These are phyloP conservation scores for Raillietiella orientalis DNA, from an alignment of 2,888 invertebrate genomes.

Conservation along the genomic window DNA sequence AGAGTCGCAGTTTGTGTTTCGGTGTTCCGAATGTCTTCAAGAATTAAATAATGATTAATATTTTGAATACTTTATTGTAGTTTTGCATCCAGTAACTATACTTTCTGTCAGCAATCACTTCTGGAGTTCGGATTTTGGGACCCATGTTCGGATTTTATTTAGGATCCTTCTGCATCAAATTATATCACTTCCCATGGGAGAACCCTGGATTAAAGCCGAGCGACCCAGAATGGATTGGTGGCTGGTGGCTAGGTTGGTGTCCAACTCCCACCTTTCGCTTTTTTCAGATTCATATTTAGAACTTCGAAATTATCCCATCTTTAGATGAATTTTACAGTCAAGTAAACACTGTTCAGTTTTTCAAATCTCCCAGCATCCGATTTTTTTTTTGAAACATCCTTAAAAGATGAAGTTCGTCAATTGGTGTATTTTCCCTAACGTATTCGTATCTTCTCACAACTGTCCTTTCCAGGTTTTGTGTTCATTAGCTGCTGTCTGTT, in stretches of 20 bases:
- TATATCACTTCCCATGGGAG: slow-evolving; percentile 43
- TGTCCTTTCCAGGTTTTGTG: slow-evolving; percentile 28
- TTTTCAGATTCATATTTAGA: no score
- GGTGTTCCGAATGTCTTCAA: no score
- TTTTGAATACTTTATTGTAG: not conserved
- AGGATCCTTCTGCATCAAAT: slow-evolving; percentile 54
- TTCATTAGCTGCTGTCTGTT: slow-evolving; percentile 52
- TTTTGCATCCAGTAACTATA: not conserved
- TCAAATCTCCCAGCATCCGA: no score
- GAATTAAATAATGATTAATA: not conserved
- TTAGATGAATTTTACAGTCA: no score
- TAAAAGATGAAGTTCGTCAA: no score
- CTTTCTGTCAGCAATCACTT: slow-evolving; percentile 47
- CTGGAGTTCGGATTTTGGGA: slow-evolving; percentile 61
- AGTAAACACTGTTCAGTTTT: no score
- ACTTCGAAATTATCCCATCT: no score
- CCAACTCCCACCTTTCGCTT: no score
- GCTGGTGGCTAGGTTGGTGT: slow-evolving; percentile 74
- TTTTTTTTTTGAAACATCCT: no score
- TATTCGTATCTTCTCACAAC: not conserved
- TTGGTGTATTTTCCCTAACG: no score
- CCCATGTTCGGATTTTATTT: slow-evolving; percentile 67
- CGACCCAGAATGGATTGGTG: slow-evolving; percentile 75
- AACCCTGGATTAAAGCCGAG: slow-evolving; percentile 32
- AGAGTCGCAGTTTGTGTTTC: no score